Percentiles rank a stretch among this genome's conserved stretches.
Conservation (phyloP, 1,140 invertebrate genomes). For the Drosophila carrolli region DNA sequence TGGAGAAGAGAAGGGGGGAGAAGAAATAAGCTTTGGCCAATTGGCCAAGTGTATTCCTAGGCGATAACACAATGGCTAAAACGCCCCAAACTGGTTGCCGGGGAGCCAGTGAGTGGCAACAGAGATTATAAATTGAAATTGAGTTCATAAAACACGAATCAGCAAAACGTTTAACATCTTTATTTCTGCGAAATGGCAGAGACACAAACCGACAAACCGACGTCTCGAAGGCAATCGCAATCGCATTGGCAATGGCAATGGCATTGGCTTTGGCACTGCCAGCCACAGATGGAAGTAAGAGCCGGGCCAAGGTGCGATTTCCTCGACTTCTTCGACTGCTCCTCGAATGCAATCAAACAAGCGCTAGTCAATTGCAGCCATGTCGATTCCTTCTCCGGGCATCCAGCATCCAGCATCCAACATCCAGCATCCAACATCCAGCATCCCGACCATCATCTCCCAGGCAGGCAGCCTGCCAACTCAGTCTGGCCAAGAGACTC, state of each 20-base stretch:
- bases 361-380: constrained; percentile 77
- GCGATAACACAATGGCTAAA: constrained; percentile 79
- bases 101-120: constrained; percentile 72
- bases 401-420: not conserved
- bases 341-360: constrained; percentile 81
- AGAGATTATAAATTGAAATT: constrained; percentile 84
- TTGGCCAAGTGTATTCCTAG: constrained; percentile 70
- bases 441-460: constrained; percentile 21
- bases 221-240: constrained; percentile 42
- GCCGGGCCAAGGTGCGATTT: constrained; percentile 71
- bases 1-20: not conserved
- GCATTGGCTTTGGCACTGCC: constrained; percentile 29
- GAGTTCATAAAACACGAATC: constrained; percentile 84
- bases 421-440: constrained; percentile 14
- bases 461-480: constrained; percentile 43
- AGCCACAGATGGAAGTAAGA: constrained; percentile 26
- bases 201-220: constrained; percentile 34
- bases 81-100: constrained; percentile 47
- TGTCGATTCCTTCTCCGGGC: constrained; percentile 32
- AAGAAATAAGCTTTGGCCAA: constrained; percentile 31
- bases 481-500: constrained; percentile 21
- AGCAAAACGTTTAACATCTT: constrained; percentile 84
- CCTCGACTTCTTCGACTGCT: constrained; percentile 42
- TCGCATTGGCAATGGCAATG: constrained; percentile 41
- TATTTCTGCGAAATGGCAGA: constrained; percentile 78